These are phyloP conservation scores for Leiothrix lutea DNA, from an alignment of 2,113 vertebrate species.

Conservation along the genomic window DNA sequence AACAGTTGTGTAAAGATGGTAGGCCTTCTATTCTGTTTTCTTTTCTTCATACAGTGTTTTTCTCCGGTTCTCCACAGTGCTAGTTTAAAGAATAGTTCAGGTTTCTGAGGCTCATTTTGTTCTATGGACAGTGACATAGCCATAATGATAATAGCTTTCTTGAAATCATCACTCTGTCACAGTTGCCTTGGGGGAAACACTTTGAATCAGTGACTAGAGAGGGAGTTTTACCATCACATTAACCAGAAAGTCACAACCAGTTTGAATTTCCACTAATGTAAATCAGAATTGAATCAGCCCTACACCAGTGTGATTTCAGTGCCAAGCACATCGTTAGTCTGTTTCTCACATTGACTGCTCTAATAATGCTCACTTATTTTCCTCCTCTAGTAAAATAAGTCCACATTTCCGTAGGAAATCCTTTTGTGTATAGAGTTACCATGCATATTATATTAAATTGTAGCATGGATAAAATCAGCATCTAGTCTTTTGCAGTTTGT, in stretches of 20 bases:
- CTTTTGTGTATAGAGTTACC: background rate
- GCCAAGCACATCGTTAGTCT: background rate
- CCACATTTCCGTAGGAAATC: background rate
- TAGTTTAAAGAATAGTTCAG: background rate
- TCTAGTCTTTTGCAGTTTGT: background rate
- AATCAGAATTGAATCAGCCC: background rate
- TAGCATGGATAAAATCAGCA: background rate
- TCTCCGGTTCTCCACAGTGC: rapidly evolving
- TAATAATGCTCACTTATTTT: background rate
- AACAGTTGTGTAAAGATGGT: background rate
- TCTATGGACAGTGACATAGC: background rate
- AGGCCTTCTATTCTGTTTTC: background rate
- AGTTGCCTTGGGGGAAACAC: background rate
- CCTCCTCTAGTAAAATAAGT: background rate
- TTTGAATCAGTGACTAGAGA: background rate
- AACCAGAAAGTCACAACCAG: background rate
- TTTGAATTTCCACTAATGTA: background rate
- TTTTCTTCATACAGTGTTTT: background rate
- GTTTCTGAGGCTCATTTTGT: background rate
- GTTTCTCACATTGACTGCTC: background rate
- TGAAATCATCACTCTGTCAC: constrained; percentile 5
- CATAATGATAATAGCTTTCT: constrained; percentile 1
- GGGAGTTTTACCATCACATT: background rate
- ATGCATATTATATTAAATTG: background rate
- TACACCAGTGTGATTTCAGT: background rate